These are phyloP conservation scores for Nothobranchius kuhntae DNA, from an alignment of 2,113 vertebrate genomes.

Conservation along the genomic window DNA sequence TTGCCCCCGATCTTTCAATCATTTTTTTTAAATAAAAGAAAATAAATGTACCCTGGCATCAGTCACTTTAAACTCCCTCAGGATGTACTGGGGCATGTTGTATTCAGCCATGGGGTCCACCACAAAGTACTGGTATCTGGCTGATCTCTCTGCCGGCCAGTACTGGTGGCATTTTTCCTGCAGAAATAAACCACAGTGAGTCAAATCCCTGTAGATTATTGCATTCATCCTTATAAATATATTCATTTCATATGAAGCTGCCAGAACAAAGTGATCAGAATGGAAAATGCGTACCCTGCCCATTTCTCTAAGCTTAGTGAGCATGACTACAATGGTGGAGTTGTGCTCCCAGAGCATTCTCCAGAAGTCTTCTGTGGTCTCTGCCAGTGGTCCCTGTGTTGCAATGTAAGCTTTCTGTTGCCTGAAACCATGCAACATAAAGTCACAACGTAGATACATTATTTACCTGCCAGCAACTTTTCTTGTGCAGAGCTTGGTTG, in stretches of 20 bases:
- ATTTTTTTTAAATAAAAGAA: background rate
- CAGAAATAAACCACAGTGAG: conserved; percentile 46
- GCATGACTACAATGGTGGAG: conserved; percentile 99
- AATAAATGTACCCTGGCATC: conserved; percentile 91
- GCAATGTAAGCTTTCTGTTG: conserved; percentile 98
- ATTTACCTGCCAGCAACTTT: background rate
- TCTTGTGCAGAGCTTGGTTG: background rate
- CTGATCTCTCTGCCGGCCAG: conserved; percentile 98
- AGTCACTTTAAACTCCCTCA: conserved; percentile 99
- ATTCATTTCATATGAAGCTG: conserved; percentile 22
- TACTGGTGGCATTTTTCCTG: conserved; percentile 99
- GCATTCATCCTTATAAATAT: background rate
- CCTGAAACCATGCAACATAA: conserved; percentile 63
- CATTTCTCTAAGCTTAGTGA: conserved; percentile 99
- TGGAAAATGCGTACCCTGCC: conserved; percentile 85
- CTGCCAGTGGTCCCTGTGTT: conserved; percentile 96
- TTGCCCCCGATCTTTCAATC: conserved; percentile 14
- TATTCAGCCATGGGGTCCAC: conserved; percentile 99
- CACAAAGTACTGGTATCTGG: conserved; percentile 99
- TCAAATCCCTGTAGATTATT: conserved; percentile 27
- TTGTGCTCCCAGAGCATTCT: conserved; percentile 99
- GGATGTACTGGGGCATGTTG: conserved; percentile 99
- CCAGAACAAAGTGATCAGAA: conserved; percentile 8
- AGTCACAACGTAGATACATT: background rate
- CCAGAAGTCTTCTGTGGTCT: conserved; percentile 99